Evolutionary conservation across 1,140 invertebrate genomes (phyloP).

Genomic region (Drosophila hydei): DNA sequence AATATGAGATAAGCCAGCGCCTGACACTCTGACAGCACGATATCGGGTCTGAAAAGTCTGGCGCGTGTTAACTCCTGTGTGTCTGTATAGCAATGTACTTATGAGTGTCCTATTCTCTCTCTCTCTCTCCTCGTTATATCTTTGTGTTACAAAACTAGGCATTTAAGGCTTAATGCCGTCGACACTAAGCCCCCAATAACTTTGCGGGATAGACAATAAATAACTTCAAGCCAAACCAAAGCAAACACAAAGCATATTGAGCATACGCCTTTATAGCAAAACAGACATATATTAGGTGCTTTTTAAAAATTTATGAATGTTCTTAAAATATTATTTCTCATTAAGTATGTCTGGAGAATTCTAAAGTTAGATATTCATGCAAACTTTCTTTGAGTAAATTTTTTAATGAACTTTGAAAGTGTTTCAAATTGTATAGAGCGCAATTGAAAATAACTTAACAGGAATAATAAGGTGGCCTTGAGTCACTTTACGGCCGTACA

Average conservation of each 20-base stretch:
- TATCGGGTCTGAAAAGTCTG: conserved; percentile 50
- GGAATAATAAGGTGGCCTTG: too few species aligned
- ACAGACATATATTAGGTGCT: too few species aligned
- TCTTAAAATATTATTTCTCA: too few species aligned
- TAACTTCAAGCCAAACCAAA: conserved; percentile 46
- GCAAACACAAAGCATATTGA: conserved; percentile 54
- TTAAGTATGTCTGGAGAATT: too few species aligned
- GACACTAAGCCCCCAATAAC: conserved; percentile 75
- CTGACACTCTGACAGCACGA: conserved; percentile 61
- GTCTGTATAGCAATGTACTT: neutral
- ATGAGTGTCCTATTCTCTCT: neutral
- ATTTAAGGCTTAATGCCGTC: conserved; percentile 69
- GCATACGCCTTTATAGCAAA: conserved; percentile 19
- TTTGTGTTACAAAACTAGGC: conserved; percentile 36
- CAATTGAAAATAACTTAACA: too few species aligned
- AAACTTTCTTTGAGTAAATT: too few species aligned
- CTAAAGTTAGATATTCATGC: too few species aligned
- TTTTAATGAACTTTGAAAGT: too few species aligned
- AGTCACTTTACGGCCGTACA: too few species aligned
- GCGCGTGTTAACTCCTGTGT: conserved; percentile 28
- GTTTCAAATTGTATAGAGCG: too few species aligned
- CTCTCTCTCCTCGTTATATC: conserved; percentile 7
- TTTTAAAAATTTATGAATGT: too few species aligned
- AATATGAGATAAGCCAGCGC: conserved; percentile 66
- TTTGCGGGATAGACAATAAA: conserved; percentile 70